Evolutionary conservation across 2,797 vertebrate species (phyloP).

Genomic region (Fundulus diaphanus): DNA sequence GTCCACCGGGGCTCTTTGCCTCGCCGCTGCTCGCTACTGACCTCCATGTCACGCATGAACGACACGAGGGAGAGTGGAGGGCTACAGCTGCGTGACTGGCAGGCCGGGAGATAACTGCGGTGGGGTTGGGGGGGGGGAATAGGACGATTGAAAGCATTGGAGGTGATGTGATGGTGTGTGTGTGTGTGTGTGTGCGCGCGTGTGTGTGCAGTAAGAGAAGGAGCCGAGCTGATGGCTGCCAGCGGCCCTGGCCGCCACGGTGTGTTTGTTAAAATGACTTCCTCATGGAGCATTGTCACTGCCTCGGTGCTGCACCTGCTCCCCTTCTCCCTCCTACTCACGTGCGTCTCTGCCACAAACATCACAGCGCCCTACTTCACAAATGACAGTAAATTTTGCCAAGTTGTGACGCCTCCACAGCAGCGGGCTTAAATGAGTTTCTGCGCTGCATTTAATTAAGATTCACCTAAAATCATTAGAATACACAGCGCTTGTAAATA

Average conservation of each 20-base stretch:
- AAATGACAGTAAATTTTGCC: constrained; percentile 40
- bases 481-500: not conserved
- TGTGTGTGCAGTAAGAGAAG: constrained; percentile 12
- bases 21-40: constrained; percentile 60
- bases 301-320: constrained; percentile 63
- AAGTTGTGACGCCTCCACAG: constrained; percentile 23
- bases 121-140: constrained; percentile 37
- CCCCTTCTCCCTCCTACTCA: constrained; percentile 30
- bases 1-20: constrained; percentile 44
- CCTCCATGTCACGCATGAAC: constrained; percentile 79
- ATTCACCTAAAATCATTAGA: constrained; percentile 15
- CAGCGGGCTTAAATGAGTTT: constrained; percentile 26
- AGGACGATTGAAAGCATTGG: constrained; percentile 31
- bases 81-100: constrained; percentile 71
- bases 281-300: constrained; percentile 64
- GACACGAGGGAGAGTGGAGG: constrained; percentile 59
- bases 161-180: constrained; percentile 29
- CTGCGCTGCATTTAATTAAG: constrained; percentile 12
- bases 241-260: constrained; percentile 53
- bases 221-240: constrained; percentile 63
- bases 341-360: constrained; percentile 7
- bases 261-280: constrained; percentile 75
- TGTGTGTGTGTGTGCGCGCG: constrained; percentile 17
- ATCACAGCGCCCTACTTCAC: constrained; percentile 11
- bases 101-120: constrained; percentile 54